Evolutionary conservation across 2,888 invertebrate species (phyloP).

Genomic region (Poecilobothrus nobilitatus): DNA sequence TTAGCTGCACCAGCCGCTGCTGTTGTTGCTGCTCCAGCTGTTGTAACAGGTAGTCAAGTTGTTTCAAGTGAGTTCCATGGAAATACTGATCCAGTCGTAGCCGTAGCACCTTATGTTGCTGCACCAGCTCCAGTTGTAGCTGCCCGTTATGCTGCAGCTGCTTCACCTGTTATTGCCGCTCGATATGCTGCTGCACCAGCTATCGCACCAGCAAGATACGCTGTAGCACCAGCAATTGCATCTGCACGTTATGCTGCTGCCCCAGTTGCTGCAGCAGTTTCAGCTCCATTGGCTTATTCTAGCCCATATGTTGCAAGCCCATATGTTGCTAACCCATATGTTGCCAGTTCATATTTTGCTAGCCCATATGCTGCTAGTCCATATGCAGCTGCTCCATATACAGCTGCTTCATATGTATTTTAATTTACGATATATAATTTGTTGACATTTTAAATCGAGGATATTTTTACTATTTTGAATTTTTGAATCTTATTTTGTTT

Average conservation of each 20-base stretch:
- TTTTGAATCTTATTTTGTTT: too few relatives aligned
- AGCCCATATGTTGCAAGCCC: not conserved
- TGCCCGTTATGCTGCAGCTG: slow-evolving; percentile 18
- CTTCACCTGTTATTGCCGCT: slow-evolving; percentile 2
- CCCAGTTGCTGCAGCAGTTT: slow-evolving; percentile 15
- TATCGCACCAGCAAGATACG: too few relatives aligned
- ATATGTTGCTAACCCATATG: not conserved
- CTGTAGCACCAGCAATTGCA: too few relatives aligned
- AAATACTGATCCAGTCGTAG: not conserved
- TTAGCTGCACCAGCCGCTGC: slow-evolving; percentile 25
- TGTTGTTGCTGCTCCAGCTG: slow-evolving; percentile 21
- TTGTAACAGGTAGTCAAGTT: slow-evolving; percentile 34
- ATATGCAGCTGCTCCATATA: not conserved
- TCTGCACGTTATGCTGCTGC: not conserved
- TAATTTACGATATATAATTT: too few relatives aligned
- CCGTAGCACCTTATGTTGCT: slow-evolving; percentile 47
- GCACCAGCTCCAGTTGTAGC: slow-evolving; percentile 37
- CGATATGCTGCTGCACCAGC: slow-evolving; percentile 7
- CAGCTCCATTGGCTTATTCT: slow-evolving; percentile 9
- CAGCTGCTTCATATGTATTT: too few relatives aligned
- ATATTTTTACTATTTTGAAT: too few relatives aligned
- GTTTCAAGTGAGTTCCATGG: slow-evolving; percentile 35
- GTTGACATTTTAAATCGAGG: too few relatives aligned
- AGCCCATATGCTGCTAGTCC: not conserved
- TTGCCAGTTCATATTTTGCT: not conserved